Base-by-base conservation (phyloP, 2,797 vertebrate species). In the Protonibea diacanthus region DNA sequence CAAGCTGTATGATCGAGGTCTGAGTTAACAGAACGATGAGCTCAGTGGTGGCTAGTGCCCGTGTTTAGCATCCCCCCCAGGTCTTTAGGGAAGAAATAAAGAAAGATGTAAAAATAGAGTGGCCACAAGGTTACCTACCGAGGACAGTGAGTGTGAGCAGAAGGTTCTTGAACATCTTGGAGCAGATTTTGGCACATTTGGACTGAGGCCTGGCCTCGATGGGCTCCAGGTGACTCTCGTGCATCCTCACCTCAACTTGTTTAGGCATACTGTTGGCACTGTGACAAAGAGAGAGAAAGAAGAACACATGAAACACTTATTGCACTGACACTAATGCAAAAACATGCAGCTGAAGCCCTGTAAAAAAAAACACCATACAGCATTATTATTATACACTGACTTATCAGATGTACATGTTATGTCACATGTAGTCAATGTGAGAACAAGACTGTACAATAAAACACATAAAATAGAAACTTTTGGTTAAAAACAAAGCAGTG, bases 211-310 rank as follows among this genome's bases (percentile, higher is more conserved):
- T 83, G 90, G 94, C 87, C 91, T 96, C 94, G 29, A 95, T 86
- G 1, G 97, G 95, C 86, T 94, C 95, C 91, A 99, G 95, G 78
- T 99, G 97, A 88, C 97, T 98, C 93, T 98, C 97, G 0, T 97
- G 97, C 98, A 99, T 98, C 85, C 97, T 96, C 81, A 99, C 98
- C 93, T 99, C 98, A 83, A 99, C 97, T 95, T 99, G 98, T 96
- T 98, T 99, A 94, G 98, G 97, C 97, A 99, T 99, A 88, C 94
- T 97, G 96, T 96, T 97, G 96, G 97, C 95, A 96, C 97, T 99
- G 78, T 18, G 47, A 74, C 23, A 86, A 38, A 44, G 49, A 86
- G 21, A 77, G 44, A 81, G 17, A 74, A 52, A 71, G 9, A 78
- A 53, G 7, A 81, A 62, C 55, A 72, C 14, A 70, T 2, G 3